Evolutionary conservation across 2,888 invertebrate genomes (phyloP).

Genomic region (Oscheius sp.): DNA sequence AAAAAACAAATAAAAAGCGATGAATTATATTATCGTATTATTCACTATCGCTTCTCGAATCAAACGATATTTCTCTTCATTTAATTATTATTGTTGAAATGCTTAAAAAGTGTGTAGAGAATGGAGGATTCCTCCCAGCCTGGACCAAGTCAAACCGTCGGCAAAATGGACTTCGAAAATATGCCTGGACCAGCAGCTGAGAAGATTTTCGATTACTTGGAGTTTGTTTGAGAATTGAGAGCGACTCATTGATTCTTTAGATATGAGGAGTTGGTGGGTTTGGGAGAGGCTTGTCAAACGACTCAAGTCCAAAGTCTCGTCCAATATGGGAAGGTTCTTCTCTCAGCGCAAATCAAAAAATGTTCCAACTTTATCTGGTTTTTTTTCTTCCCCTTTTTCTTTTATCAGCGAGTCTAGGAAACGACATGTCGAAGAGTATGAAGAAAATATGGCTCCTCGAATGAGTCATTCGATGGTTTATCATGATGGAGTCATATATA

Average conservation of each 20-base stretch:
- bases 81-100: not conserved
- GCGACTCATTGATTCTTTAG: not conserved
- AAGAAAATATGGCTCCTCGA: constrained; percentile 15
- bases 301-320: not conserved
- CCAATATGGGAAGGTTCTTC: not conserved
- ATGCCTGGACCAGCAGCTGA: constrained; percentile 9
- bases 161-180: not conserved
- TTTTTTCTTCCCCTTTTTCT: not conserved
- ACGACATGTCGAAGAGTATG: constrained; percentile 1
- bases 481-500: constrained; percentile 7
- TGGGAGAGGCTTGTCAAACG: not conserved
- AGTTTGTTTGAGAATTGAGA: not conserved
- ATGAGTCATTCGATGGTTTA: constrained; percentile 8
- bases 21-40: too few species aligned
- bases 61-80: too few species aligned
- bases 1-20: too few species aligned
- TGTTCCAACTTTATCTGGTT: constrained; percentile 13
- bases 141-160: not conserved
- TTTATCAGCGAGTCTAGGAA: not conserved
- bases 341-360: not conserved
- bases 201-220: constrained; percentile 8
- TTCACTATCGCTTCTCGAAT: too few species aligned
- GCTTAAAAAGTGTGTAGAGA: not conserved
- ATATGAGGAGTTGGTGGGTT: not conserved
- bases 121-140: not conserved